phyloP scores from a whole-genome alignment of 1,140 invertebrate genomes.

The Brachionus plicatilis region DNA sequence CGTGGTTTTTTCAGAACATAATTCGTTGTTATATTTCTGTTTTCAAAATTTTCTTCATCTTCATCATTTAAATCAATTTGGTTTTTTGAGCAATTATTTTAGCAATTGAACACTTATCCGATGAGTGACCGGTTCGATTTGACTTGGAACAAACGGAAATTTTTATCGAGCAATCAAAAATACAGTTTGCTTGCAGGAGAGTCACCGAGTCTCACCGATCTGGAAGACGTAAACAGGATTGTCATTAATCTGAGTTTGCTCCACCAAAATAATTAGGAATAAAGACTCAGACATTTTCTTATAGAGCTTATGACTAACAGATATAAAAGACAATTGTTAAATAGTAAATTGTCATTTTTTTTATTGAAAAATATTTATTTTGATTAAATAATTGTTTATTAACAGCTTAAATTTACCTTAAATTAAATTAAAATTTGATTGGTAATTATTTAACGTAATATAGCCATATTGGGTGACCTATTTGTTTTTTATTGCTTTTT shows the following conservation, averaged over 20 bases:
- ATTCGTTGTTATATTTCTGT: neutral
- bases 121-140: neutral
- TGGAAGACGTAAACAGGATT: neutral
- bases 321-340: too few species aligned
- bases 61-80: neutral
- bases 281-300: too few species aligned
- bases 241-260: neutral
- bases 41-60: neutral
- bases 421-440: too few species aligned
- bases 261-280: neutral
- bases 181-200: neutral
- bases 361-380: too few species aligned
- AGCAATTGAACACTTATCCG: neutral
- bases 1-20: too few species aligned
- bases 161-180: neutral
- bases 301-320: too few species aligned
- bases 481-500: too few species aligned
- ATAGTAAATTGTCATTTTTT: too few species aligned
- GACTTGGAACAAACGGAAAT: neutral
- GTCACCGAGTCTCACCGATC: neutral
- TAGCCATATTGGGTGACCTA: too few species aligned
- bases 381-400: too few species aligned
- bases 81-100: neutral
- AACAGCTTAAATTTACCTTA: too few species aligned
- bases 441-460: too few species aligned